Conservation (phyloP, 37 sponge, comb jelly and placozoan species). For the Geodia barretti region DNA sequence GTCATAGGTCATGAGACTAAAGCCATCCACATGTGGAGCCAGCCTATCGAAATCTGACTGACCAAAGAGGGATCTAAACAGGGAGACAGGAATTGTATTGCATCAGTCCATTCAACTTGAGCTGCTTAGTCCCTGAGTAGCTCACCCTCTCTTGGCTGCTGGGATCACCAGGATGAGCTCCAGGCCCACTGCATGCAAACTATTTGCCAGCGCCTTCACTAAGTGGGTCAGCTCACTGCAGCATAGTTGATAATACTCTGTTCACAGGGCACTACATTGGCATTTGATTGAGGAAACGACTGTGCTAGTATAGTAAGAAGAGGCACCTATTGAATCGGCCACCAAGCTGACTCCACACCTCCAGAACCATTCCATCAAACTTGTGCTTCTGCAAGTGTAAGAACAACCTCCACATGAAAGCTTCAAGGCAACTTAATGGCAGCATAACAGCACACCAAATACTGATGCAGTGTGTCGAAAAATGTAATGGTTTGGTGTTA, state of each 20-base stretch:
- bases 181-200: constrained; percentile 38
- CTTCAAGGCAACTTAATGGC: too few relatives aligned
- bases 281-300: neutral
- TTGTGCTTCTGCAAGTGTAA: constrained; percentile 35
- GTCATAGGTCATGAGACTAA: constrained; percentile 98
- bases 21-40: constrained; percentile 77
- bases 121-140: neutral
- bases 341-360: constrained; percentile 96
- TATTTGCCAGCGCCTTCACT: constrained; percentile 40
- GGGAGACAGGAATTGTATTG: neutral
- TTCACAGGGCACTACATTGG: too few relatives aligned
- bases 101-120: neutral
- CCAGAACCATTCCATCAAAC: constrained; percentile 94
- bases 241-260: too few relatives aligned
- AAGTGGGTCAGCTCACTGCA: constrained; percentile 71
- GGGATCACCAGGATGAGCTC: constrained; percentile 86
- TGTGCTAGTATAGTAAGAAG: neutral
- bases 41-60: constrained; percentile 77
- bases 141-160: constrained; percentile 46
- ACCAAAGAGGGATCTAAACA: constrained; percentile 61
- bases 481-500: neutral
- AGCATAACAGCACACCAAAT: too few relatives aligned
- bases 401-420: too few relatives aligned
- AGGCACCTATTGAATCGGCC: constrained; percentile 66
- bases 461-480: too few relatives aligned